Conservation (phyloP, 1,140 invertebrate genomes). For the Holcopasites calliopsidis region DNA sequence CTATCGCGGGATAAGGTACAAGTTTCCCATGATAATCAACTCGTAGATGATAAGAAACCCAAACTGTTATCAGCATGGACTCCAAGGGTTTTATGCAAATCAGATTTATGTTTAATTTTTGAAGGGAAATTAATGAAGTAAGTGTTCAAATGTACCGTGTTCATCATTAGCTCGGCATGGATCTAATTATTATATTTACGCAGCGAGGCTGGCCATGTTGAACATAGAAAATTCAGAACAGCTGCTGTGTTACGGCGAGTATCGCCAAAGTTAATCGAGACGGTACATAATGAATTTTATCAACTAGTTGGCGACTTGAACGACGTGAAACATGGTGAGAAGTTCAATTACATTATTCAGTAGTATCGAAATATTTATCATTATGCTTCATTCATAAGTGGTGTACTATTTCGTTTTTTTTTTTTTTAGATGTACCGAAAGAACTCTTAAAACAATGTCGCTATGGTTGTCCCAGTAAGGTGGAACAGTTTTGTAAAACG, state of each 20-base stretch:
- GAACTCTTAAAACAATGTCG: slow-evolving; percentile 61
- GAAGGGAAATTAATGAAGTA: slow-evolving; percentile 69
- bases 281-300: slow-evolving; percentile 62
- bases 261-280: slow-evolving; percentile 60
- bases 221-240: slow-evolving; percentile 63
- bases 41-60: slow-evolving; percentile 13
- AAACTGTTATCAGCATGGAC: slow-evolving; percentile 58
- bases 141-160: slow-evolving; percentile 4
- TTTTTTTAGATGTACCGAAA: slow-evolving; percentile 60
- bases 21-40: neutral
- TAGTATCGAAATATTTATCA: neutral
- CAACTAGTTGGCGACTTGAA: slow-evolving; percentile 60
- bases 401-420: slow-evolving; percentile 17
- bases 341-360: neutral
- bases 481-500: slow-evolving; percentile 65
- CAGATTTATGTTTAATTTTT: slow-evolving; percentile 56
- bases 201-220: slow-evolving; percentile 63
- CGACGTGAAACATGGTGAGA: slow-evolving; percentile 64
- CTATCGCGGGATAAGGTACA: neutral
- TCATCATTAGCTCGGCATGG: neutral
- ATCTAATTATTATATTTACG: slow-evolving; percentile 18
- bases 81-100: slow-evolving; percentile 46
- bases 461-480: slow-evolving; percentile 66
- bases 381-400: neutral
- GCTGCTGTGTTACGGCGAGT: slow-evolving; percentile 56